Evolutionary conservation across 2,888 invertebrate genomes (phyloP).

Genomic region (Zhengitettix transpicula): DNA sequence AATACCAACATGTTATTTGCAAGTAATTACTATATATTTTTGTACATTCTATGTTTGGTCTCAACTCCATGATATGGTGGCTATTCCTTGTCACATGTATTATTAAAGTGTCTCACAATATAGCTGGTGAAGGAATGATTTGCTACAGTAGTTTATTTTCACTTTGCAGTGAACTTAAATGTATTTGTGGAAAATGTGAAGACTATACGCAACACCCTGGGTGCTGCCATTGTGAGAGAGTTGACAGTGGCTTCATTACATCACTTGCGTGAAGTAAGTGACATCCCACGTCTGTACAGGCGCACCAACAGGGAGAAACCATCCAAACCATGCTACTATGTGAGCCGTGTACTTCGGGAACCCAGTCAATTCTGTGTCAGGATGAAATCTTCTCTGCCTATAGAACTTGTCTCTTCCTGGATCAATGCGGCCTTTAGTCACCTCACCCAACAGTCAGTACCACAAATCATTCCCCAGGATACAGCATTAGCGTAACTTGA

Average conservation of each 20-base stretch:
- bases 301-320: conserved; percentile 82
- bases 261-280: conserved; percentile 66
- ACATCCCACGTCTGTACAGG: conserved; percentile 83
- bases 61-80: too few species aligned
- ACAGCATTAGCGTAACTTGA: not conserved
- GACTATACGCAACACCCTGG: too few species aligned
- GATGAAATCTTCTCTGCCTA: conserved; percentile 21
- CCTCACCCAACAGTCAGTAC: conserved; percentile 33
- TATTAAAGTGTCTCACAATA: too few species aligned
- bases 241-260: conserved; percentile 31
- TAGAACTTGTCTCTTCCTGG: conserved; percentile 19
- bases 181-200: too few species aligned
- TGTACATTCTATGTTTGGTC: too few species aligned
- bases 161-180: too few species aligned
- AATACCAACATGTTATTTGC: too few species aligned
- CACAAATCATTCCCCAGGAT: too few species aligned
- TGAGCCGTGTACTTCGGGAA: conserved; percentile 44
- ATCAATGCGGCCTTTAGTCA: conserved; percentile 26
- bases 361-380: conserved; percentile 39
- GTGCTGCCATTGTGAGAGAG: conserved; percentile 22
- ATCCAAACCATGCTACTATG: conserved; percentile 61
- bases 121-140: too few species aligned
- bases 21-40: too few species aligned
- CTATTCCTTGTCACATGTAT: too few species aligned
- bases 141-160: too few species aligned